Evolutionary conservation across 2,888 invertebrate species (phyloP).

Genomic region (Leucoma salicis): DNA sequence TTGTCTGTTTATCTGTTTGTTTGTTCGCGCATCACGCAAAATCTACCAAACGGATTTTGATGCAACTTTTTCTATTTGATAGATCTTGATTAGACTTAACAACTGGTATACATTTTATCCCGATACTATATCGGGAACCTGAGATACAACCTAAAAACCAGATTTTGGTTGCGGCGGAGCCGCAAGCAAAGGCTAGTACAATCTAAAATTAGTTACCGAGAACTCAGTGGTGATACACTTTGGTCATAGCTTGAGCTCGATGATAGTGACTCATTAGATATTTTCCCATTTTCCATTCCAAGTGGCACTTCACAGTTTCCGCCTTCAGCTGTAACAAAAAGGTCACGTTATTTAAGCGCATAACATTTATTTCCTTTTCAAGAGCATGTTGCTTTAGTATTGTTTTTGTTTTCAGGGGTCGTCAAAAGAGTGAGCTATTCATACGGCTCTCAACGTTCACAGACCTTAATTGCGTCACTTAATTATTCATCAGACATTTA

Average conservation of each 20-base stretch:
- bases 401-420: constrained; percentile 1
- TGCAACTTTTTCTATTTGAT: too few relatives aligned
- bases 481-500: constrained; percentile 22
- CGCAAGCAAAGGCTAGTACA: too few relatives aligned
- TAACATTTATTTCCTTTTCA: too few relatives aligned
- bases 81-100: too few relatives aligned
- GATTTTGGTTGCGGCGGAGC: too few relatives aligned
- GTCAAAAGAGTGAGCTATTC: constrained; percentile 1
- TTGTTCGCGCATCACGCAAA: too few relatives aligned
- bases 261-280: constrained; percentile 91
- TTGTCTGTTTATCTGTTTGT: too few relatives aligned
- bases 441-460: background rate
- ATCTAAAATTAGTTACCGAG: constrained; percentile 87
- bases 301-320: constrained; percentile 88
- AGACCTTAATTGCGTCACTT: constrained; percentile 17
- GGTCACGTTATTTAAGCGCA: constrained; percentile 7
- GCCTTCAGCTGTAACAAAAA: constrained; percentile 64
- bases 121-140: too few relatives aligned
- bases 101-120: too few relatives aligned
- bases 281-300: constrained; percentile 93
- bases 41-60: too few relatives aligned
- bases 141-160: too few relatives aligned
- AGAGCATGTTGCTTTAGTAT: constrained; percentile 2
- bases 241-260: constrained; percentile 93
- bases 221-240: constrained; percentile 93